These are phyloP conservation scores for Coptodon rendalli DNA, from an alignment of 2,113 vertebrate genomes.

Conservation along the genomic window DNA sequence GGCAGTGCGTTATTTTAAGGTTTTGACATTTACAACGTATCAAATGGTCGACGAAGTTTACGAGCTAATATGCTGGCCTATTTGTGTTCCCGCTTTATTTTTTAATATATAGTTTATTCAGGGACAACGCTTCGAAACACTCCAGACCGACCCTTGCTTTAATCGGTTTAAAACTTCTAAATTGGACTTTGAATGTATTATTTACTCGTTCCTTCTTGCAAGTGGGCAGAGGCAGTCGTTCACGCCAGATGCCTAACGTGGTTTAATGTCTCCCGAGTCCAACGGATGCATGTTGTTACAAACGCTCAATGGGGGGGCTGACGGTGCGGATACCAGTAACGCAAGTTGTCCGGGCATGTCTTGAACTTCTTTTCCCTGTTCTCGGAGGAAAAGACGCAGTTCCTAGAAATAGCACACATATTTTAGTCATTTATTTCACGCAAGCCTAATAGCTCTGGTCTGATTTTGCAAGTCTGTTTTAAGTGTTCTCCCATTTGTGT, in stretches of 20 bases:
- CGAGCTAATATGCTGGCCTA: neutral
- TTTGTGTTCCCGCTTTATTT: neutral
- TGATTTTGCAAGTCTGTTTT: neutral
- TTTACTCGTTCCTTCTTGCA: neutral
- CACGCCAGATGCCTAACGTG: neutral
- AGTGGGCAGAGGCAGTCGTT: neutral
- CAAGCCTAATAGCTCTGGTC: neutral
- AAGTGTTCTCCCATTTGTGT: neutral
- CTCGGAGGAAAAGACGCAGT: neutral
- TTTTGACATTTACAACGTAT: neutral
- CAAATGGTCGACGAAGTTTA: neutral
- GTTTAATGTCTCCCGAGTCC: neutral
- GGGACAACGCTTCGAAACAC: neutral
- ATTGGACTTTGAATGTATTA: neutral
- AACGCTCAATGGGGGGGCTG: neutral
- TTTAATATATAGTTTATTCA: neutral
- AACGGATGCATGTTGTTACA: constrained; percentile 14
- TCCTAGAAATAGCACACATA: neutral
- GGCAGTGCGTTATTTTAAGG: neutral
- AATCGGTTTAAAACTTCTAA: neutral
- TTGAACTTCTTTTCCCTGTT: neutral
- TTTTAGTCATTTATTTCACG: neutral
- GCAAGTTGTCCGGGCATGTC: constrained; percentile 16
- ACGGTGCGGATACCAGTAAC: neutral
- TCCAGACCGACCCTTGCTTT: neutral